Evolutionary conservation across 2,797 vertebrate species (phyloP).

Genomic region (Urocyon cinereoargenteus): DNA sequence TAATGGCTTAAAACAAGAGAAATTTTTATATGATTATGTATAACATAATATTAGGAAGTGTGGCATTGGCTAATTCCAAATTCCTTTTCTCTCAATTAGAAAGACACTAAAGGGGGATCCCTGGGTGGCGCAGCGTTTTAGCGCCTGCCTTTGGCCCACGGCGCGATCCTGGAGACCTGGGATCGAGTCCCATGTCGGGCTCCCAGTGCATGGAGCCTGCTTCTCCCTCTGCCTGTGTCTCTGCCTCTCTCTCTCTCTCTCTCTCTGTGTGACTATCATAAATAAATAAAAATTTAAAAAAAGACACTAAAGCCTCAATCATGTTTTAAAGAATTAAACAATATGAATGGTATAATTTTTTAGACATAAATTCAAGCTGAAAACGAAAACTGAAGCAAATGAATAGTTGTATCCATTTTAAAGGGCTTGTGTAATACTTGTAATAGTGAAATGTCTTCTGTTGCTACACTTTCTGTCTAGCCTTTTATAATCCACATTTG

Average conservation of each 20-base stretch:
- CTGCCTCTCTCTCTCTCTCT: no score
- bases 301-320: not conserved
- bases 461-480: not conserved
- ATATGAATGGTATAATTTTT: not conserved
- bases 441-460: not conserved
- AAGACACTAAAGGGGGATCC: not conserved
- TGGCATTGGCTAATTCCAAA: not conserved
- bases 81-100: not conserved
- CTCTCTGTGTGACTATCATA: no score
- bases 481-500: not conserved
- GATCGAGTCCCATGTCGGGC: no score
- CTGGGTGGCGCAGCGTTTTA: no score
- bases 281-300: no score
- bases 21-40: not conserved
- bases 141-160: no score
- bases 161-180: no score
- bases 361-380: not conserved
- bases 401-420: not conserved
- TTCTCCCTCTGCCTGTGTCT: no score
- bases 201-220: no score
- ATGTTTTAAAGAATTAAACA: not conserved
- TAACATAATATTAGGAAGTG: not conserved
- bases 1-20: not conserved
- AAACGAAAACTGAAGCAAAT: not conserved
- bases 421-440: not conserved